phyloP scores from a whole-genome alignment of 2,888 invertebrate genomes.

The Aphodius sticticus region DNA sequence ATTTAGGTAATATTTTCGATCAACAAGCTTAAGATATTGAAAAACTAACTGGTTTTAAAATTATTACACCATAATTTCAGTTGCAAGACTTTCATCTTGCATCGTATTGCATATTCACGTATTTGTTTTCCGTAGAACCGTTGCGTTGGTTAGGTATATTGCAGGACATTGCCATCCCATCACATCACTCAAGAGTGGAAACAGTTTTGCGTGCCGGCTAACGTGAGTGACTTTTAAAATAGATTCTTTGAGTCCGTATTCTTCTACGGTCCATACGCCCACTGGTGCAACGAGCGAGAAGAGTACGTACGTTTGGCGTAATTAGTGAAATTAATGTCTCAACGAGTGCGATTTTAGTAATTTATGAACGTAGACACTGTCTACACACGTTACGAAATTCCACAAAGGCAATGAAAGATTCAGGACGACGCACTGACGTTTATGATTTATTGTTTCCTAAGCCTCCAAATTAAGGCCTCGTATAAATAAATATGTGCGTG shows the following conservation, averaged over 20 bases:
- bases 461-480: neutral
- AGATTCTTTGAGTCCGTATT: slow-evolving; percentile 19
- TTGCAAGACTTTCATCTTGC: neutral
- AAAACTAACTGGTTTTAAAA: neutral
- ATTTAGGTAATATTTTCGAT: too few species aligned
- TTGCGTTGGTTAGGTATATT: neutral
- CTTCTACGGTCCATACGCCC: neutral
- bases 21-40: too few species aligned
- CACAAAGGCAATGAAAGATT: neutral
- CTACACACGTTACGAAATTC: slow-evolving; percentile 4
- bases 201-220: neutral
- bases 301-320: slow-evolving; percentile 22
- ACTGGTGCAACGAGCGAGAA: neutral
- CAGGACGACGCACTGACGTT: neutral
- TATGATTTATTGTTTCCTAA: slow-evolving; percentile 4
- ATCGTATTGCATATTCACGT: neutral
- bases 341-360: slow-evolving; percentile 32
- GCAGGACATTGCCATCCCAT: slow-evolving; percentile 26
- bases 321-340: slow-evolving; percentile 38
- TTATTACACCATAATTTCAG: neutral
- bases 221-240: slow-evolving; percentile 25
- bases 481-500: neutral
- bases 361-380: neutral
- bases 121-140: neutral
- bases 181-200: neutral